Conservation (phyloP, 2,797 vertebrate species). For the Chiroxiphia lanceolata region DNA sequence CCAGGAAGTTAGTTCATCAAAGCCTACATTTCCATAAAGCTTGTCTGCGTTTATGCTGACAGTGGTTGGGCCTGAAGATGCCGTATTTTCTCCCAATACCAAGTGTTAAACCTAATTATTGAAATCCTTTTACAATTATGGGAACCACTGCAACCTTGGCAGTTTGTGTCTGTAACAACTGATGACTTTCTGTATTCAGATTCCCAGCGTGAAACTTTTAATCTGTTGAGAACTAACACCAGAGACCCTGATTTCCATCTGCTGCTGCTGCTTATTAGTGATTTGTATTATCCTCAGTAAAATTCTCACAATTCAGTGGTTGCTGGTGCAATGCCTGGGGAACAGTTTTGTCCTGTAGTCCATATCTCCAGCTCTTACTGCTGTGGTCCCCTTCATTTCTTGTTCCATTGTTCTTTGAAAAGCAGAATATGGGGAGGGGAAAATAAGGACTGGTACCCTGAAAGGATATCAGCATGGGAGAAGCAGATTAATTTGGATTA, state of each 20-base stretch:
- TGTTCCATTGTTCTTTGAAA: background rate
- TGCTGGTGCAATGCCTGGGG: background rate
- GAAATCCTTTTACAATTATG: background rate
- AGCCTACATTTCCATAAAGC: background rate
- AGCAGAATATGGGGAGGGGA: background rate
- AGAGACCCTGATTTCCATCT: background rate
- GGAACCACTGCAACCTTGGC: background rate
- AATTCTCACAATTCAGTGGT: background rate
- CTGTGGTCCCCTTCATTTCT: background rate
- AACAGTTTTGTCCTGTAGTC: background rate
- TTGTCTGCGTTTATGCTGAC: background rate
- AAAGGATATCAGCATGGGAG: background rate
- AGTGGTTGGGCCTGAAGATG: background rate
- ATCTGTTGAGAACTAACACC: background rate
- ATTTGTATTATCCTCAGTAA: background rate
- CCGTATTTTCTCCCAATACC: background rate
- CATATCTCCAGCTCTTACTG: background rate
- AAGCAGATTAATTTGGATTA: constrained; percentile 25
- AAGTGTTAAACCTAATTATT: background rate
- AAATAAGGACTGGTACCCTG: background rate
- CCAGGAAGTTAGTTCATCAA: background rate
- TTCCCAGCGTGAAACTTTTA: background rate
- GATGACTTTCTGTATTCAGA: background rate
- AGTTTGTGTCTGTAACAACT: background rate
- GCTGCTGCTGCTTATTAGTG: background rate